A percentile compares a stretch with the other conserved stretches of the same genome.
phyloP scores from a whole-genome alignment of 2,113 vertebrate species.

The Romanogobio albipinnatus region DNA sequence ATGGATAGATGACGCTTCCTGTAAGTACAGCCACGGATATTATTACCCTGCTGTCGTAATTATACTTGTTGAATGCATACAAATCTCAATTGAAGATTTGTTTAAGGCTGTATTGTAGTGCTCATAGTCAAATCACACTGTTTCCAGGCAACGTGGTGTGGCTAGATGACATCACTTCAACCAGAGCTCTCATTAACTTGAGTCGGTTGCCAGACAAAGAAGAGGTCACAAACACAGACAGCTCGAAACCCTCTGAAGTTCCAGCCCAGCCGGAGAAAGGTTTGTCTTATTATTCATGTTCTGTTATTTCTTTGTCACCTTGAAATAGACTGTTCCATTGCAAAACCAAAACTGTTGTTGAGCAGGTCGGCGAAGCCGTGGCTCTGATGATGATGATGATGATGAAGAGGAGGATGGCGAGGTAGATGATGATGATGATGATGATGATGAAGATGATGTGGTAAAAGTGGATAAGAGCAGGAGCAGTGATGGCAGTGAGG shows the following conservation, averaged over 20 bases:
- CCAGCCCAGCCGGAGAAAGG: constrained; percentile 78
- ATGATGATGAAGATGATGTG: constrained; percentile 67
- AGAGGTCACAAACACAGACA: constrained; percentile 69
- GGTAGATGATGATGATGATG: constrained; percentile 79
- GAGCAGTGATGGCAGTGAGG: constrained; percentile 58
- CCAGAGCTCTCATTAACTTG: constrained; percentile 90
- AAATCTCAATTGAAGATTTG: not conserved
- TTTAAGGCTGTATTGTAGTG: not conserved
- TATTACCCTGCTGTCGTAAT: not conserved
- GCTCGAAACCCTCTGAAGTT: constrained; percentile 67
- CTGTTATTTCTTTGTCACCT: not conserved
- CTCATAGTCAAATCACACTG: constrained; percentile 33
- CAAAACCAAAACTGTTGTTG: not conserved
- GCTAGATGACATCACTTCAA: constrained; percentile 93
- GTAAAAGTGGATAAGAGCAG: constrained; percentile 67
- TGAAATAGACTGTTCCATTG: not conserved
- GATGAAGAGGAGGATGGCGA: constrained; percentile 85
- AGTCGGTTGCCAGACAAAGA: constrained; percentile 85
- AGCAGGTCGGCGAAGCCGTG: constrained; percentile 56
- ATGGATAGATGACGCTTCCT: constrained; percentile 95
- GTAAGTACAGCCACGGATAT: constrained; percentile 76
- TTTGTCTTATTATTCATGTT: constrained; percentile 58
- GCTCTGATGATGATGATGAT: constrained; percentile 82
- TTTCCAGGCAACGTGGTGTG: constrained; percentile 95
- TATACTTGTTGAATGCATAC: not conserved